These are phyloP conservation scores for Crepidodera aurea DNA, from an alignment of 2,888 invertebrate species.

Conservation along the genomic window DNA sequence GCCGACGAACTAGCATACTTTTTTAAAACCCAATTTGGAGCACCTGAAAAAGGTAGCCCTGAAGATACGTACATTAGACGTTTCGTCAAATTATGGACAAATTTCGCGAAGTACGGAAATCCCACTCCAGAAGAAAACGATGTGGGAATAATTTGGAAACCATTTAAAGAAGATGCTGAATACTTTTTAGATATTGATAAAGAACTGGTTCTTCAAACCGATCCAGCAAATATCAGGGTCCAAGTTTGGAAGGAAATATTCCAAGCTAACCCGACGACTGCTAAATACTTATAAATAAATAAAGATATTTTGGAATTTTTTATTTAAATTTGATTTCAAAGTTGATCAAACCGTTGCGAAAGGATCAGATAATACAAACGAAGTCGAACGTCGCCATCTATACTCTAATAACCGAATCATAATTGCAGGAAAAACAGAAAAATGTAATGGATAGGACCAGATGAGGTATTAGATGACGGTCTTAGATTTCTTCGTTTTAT, in stretches of 20 bases:
- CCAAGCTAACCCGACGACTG: slow-evolving; percentile 9
- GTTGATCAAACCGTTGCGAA: too few relatives aligned
- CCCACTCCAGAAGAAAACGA: slow-evolving; percentile 41
- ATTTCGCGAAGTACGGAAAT: slow-evolving; percentile 49
- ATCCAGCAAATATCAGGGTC: slow-evolving; percentile 49
- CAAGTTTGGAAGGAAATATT: slow-evolving; percentile 47
- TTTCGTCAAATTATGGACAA: slow-evolving; percentile 42
- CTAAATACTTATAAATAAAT: slow-evolving; percentile 14
- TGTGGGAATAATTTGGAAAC: slow-evolving; percentile 44
- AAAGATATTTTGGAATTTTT: too few relatives aligned
- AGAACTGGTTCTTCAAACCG: slow-evolving; percentile 39
- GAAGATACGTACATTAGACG: slow-evolving; percentile 26
- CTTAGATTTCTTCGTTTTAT: too few relatives aligned
- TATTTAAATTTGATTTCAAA: too few relatives aligned
- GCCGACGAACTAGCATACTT: slow-evolving; percentile 44
- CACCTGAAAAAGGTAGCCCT: background rate
- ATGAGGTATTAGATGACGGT: too few relatives aligned
- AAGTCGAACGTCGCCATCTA: too few relatives aligned
- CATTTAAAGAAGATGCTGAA: slow-evolving; percentile 36
- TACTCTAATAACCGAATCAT: too few relatives aligned
- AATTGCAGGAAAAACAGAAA: too few relatives aligned
- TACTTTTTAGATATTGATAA: slow-evolving; percentile 51
- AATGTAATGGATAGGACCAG: too few relatives aligned
- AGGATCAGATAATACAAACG: too few relatives aligned
- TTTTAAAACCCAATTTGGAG: slow-evolving; percentile 2